Conservation (phyloP, 2,888 invertebrate species). For the Lypha dubia region DNA sequence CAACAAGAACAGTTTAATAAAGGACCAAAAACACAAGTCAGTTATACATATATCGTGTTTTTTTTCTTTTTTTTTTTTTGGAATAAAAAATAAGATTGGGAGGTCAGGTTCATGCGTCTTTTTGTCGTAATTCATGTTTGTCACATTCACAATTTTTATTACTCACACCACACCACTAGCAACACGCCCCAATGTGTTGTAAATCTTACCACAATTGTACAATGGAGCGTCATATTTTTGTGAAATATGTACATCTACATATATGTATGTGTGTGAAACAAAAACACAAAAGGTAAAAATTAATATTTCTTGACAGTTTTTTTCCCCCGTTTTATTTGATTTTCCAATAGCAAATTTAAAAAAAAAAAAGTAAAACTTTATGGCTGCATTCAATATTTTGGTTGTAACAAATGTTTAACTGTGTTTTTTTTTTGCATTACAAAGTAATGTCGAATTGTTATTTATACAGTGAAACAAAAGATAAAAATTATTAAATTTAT, state of each 20-base stretch:
- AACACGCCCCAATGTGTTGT: constrained; percentile 11
- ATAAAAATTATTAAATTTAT: not conserved
- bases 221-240: constrained; percentile 38
- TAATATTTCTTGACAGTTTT: constrained; percentile 53
- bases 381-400: constrained; percentile 60
- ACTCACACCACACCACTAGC: constrained; percentile 5
- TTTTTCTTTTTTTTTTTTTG: too few species aligned
- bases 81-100: not conserved
- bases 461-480: not conserved
- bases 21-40: constrained; percentile 39
- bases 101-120: constrained; percentile 37
- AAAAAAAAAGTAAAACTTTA: constrained; percentile 33
- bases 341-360: constrained; percentile 56
- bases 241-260: not conserved
- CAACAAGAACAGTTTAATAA: not conserved
- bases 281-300: constrained; percentile 56
- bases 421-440: constrained; percentile 13
- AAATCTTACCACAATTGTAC: constrained; percentile 56
- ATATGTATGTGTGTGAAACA: not conserved
- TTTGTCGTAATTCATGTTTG: constrained; percentile 66
- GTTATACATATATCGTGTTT: too few species aligned
- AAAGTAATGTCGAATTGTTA: too few species aligned
- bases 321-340: not conserved
- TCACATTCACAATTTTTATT: constrained; percentile 58
- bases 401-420: constrained; percentile 25